Percentiles rank a stretch among this genome's conserved stretches.
Conservation (phyloP, 2,113 vertebrate species). For the Corvus cornix region DNA sequence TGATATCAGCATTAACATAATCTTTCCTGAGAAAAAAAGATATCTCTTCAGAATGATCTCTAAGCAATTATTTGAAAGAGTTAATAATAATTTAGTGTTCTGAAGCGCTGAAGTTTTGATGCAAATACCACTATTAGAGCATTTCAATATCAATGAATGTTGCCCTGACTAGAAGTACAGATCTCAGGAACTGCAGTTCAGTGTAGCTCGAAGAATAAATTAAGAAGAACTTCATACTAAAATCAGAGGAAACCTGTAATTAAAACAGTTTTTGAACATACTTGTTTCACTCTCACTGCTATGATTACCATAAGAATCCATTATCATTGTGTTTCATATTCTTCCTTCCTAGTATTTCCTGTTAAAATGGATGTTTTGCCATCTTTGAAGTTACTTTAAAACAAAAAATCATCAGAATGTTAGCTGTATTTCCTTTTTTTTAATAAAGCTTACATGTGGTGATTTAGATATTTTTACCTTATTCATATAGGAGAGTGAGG, state of each 20-base stretch:
- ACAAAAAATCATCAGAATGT: not conserved
- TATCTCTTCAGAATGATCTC: not conserved
- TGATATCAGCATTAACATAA: not conserved
- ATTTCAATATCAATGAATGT: not conserved
- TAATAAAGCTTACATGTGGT: not conserved
- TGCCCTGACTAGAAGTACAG: not conserved
- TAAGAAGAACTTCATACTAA: not conserved
- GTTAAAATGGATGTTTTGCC: not conserved
- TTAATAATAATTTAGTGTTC: not conserved
- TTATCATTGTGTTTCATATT: not conserved
- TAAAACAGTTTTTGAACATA: not conserved
- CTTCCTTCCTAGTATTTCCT: not conserved
- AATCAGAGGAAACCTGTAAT: constrained; percentile 26
- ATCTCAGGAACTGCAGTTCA: not conserved
- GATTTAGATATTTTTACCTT: not conserved
- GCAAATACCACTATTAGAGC: not conserved
- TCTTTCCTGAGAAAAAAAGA: not conserved
- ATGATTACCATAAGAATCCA: not conserved
- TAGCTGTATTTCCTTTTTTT: not conserved
- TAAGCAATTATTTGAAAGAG: not conserved
- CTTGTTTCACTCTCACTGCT: not conserved
- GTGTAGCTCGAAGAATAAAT: not conserved
- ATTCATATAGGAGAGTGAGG: not conserved
- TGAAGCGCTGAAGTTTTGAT: not conserved
- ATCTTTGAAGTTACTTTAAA: not conserved